Percentiles rank a stretch among this genome's conserved stretches.
Conservation (phyloP, 2,113 vertebrate genomes). For the Climacteris rufus region DNA sequence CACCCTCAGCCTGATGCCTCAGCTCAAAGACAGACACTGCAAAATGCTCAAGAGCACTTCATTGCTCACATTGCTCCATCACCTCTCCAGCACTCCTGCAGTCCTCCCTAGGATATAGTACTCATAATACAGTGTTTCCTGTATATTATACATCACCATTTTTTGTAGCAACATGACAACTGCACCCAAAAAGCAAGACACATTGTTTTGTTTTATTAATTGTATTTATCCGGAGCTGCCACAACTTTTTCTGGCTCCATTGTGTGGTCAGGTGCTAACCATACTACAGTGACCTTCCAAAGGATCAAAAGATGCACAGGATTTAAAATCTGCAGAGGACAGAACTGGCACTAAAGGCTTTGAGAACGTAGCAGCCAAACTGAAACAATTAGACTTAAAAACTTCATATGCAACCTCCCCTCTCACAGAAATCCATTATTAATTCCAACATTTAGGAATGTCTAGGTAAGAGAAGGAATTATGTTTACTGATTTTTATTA, state of each 20-base stretch:
- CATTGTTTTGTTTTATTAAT: neutral
- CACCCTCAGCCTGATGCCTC: neutral
- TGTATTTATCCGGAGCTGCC: neutral
- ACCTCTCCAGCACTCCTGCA: neutral
- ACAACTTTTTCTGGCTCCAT: neutral
- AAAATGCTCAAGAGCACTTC: neutral
- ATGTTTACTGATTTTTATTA: neutral
- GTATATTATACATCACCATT: fast-evolving
- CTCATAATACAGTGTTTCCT: neutral
- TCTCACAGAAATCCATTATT: constrained; percentile 14
- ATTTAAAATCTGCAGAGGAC: constrained; percentile 3
- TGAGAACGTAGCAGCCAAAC: neutral
- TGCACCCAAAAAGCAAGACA: neutral
- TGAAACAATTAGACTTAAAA: constrained; percentile 6
- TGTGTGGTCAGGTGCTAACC: neutral
- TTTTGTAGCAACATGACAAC: neutral
- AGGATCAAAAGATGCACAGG: neutral
- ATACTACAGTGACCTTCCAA: neutral
- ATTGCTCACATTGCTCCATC: neutral
- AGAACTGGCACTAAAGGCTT: neutral
- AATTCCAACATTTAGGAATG: constrained; percentile 7
- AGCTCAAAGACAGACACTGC: fast-evolving
- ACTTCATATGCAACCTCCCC: neutral
- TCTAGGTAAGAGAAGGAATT: constrained; percentile 1
- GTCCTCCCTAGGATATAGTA: neutral